Evolutionary conservation across 2,888 invertebrate genomes (phyloP), one percentile per base, ranked within the genome.

Genomic region (Tenodera sinensis): DNA sequence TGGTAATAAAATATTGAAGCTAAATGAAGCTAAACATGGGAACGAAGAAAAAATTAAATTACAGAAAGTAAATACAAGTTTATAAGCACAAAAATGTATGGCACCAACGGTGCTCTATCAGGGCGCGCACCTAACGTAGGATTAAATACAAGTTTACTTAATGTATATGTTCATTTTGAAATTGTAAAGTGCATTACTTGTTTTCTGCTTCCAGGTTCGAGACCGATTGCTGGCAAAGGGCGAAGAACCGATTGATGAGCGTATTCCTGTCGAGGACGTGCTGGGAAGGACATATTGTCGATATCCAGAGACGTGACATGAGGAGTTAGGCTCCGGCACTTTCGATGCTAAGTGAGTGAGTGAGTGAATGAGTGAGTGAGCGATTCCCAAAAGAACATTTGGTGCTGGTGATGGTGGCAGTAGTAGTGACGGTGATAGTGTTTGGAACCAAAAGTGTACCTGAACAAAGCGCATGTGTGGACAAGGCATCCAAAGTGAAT

Each of bases 231-330:
- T 94, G 90, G 93, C 93, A 89, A 93, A 94, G 90, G 94, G 95
- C 89, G 93, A 95, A 91, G 94, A 94, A 91, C 95, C 95, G 42
- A 93, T 94, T 91, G 95, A 95, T 92, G 94, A 95, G 91, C 93
- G 94, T 92, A 95, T 95, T 92, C 95, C 95, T 90, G 93, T 94
- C 90, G 94, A 94, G 92, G 95, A 95, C 92, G 94, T 95, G 91
- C 94, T 94, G 92, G 95, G 95, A 90, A 93, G 94, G 91, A 94
- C 95, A 91, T 95, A 95, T 92, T 95, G 95, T 92, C 94, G 95
- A 91, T 95, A 89, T 85, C 91, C 91, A 28, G 90, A 90, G 71
- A 90, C 91, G 88, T 91, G 91, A 91, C 90, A 87, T 47, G 54
- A 71, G 54, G 54, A 71, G 25, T 20, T 20, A 1, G 54, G 6